These are phyloP conservation scores for Sycophaga agraensis DNA, from an alignment of 1,140 invertebrate species.

Conservation along the genomic window DNA sequence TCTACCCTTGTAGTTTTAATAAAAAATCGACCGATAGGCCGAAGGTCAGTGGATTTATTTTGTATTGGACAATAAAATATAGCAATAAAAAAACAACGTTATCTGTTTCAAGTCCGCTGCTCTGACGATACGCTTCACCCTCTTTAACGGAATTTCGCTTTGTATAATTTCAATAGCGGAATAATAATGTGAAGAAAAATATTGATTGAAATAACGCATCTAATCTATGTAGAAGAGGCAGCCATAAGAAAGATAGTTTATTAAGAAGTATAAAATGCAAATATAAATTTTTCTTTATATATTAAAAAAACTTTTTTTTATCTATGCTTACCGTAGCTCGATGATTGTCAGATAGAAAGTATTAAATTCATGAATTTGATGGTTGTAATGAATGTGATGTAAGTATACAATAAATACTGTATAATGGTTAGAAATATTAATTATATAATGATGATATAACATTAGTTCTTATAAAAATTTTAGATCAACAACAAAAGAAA, in stretches of 20 bases:
- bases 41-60: no score
- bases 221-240: conserved; percentile 4
- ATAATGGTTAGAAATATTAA: no score
- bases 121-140: not conserved
- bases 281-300: not conserved
- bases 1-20: no score
- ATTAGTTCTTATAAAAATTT: conserved; percentile 3
- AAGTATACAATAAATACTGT: no score
- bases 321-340: conserved; percentile 11
- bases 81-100: no score
- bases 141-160: not conserved
- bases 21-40: no score
- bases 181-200: not conserved
- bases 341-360: conserved; percentile 5
- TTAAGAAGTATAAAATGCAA: conserved; percentile 6
- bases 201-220: not conserved
- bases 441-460: no score
- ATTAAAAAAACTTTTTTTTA: not conserved
- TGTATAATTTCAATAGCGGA: not conserved
- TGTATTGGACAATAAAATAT: no score
- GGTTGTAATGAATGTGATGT: no score
- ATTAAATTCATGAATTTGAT: no score
- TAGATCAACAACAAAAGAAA: no score
- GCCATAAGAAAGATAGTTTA: not conserved
- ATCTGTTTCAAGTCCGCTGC: conserved; percentile 1